Evolutionary conservation across 1,140 invertebrate species (phyloP), one percentile per base, ranked within the genome.

Genomic region (Drosophila guanche): DNA sequence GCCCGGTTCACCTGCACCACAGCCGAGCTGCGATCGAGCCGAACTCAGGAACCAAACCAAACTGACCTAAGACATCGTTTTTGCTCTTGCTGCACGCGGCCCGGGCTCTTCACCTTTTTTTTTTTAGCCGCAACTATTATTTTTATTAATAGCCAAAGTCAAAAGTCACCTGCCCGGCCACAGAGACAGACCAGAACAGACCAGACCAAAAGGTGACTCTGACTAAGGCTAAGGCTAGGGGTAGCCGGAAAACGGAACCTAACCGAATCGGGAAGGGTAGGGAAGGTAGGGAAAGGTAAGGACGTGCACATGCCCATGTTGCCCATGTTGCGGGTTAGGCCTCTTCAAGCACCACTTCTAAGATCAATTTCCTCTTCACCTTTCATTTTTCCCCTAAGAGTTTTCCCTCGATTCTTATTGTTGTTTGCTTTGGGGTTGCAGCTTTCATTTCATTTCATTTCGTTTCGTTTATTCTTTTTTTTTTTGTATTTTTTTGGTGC

Each of bases 101-200:
- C 52, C 68, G 61, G 54, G 54, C 67, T 76, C 81, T 80, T 78
- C 78, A 72, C 84, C 78, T 81, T 78, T 53, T 53, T 56, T 42
- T 63, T 60, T 73, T 88, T 81, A 75, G 83, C 81, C 77, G 43
- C 83, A 89, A 88, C 84, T 88, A 88, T 88, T 88, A 88, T 88
- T 88, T 75, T 88, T 88, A 88, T 88, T 88, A 88, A 88, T 88
- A 88, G 83, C 83, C 71, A 88, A 88, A 88, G 83, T 83, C 83
- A 79, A 88, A 74, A 88, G 83, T 88, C 83, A 88, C 83, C 83
- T 88, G 83, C 83, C 50, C 63, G 50, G 65, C 62, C 25, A 27
- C 33, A 37, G 33, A 10, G 33, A 37, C 33, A 37, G 33, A 12
- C 16, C 33, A 37, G 33, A 12, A 37, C 33, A 37, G 33, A 12